Conservation (phyloP, 2,113 vertebrate species). For the Proteles cristata region DNA sequence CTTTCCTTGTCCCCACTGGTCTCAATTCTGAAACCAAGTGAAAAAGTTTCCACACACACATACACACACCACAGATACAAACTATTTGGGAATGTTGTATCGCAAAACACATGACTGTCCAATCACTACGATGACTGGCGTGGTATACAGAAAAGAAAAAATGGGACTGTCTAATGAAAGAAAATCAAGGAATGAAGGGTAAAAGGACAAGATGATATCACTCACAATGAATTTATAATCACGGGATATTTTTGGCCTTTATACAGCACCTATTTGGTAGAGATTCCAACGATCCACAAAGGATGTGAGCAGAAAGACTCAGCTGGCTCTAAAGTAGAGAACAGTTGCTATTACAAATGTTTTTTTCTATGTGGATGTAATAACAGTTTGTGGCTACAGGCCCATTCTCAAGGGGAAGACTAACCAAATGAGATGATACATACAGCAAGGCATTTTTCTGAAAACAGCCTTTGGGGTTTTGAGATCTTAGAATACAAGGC, state of each 20-base stretch:
- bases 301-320: not conserved
- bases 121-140: not conserved
- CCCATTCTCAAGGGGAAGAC: constrained; percentile 22
- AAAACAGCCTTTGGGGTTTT: constrained; percentile 8
- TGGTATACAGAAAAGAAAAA: not conserved
- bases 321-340: not conserved
- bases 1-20: not conserved
- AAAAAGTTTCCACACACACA: not conserved
- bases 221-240: not conserved
- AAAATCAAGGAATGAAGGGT: not conserved
- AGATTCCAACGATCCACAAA: not conserved
- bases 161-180: not conserved
- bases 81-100: not conserved
- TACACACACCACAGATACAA: not conserved
- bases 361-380: not conserved
- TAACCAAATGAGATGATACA: not conserved
- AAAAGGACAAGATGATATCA: not conserved
- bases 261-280: not conserved
- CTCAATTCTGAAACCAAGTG: not conserved
- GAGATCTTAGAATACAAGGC: constrained; percentile 16
- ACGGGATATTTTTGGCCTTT: not conserved
- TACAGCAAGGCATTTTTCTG: not conserved
- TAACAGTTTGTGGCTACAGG: not conserved
- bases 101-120: not conserved
- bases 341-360: not conserved